A percentile compares a stretch with the other conserved stretches of the same genome.
Evolutionary conservation across 2,888 invertebrate species (phyloP).

Genomic region (Rhamnusium bicolor): DNA sequence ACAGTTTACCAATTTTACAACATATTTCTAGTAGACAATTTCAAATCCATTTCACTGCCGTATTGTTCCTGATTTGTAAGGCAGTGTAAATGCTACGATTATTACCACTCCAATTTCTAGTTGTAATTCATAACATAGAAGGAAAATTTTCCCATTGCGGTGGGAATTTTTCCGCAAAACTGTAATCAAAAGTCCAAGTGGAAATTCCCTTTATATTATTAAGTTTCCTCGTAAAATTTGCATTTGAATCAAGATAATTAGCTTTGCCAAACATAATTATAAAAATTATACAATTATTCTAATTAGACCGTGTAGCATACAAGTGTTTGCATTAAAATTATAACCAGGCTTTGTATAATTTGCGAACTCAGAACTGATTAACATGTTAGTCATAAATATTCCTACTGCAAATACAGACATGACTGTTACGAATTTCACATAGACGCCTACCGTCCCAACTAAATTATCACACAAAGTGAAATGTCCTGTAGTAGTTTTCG

Average conservation of each 20-base stretch:
- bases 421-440: conserved; percentile 19
- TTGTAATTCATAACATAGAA: background rate
- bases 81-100: background rate
- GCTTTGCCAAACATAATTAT: conserved; percentile 37
- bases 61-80: too few relatives aligned
- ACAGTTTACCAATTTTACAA: too few relatives aligned
- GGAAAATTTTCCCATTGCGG: background rate
- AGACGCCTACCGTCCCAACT: background rate
- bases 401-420: conserved; percentile 28
- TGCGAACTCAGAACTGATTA: conserved; percentile 60
- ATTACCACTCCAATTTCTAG: background rate
- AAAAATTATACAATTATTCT: conserved; percentile 39
- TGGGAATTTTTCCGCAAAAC: conserved; percentile 5
- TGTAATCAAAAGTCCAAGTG: conserved; percentile 6
- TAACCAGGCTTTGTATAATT: conserved; percentile 58
- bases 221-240: conserved; percentile 34
- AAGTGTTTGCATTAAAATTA: conserved; percentile 48
- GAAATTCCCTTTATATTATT: conserved; percentile 22
- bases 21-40: too few relatives aligned
- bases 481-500: conserved; percentile 8
- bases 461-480: conserved; percentile 18
- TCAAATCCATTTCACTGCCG: too few relatives aligned
- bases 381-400: conserved; percentile 61
- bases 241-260: conserved; percentile 39
- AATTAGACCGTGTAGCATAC: conserved; percentile 25